Base-by-base conservation (phyloP, 2,113 vertebrate genomes). In the Condylura cristata region DNA sequence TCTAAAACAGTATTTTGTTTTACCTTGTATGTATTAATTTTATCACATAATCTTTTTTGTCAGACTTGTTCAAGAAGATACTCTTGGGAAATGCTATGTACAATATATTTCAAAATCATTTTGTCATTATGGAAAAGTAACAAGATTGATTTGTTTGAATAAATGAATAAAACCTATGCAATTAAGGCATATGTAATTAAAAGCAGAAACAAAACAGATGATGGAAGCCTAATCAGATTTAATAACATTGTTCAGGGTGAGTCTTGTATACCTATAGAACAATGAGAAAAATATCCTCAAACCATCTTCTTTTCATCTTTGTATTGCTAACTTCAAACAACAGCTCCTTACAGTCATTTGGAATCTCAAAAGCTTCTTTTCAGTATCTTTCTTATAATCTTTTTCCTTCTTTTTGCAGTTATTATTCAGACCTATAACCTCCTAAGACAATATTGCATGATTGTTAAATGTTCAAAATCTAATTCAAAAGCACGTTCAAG, bases 141-240 rank as follows among this genome's bases (percentile, higher is more conserved):
- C 8, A 53, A 51, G 34, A 68, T 17, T 53, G 28, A 10, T 66
- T 75, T 76, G 41, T 41, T 56, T 56, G 5, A 56, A 20, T 56
- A 56, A 56, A 7, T 24, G 32, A 82, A 53, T 24, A 82, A 61
- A 81, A 56, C 11, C 22, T 71, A 12, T 88, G 60, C 24, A 58
- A 39, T 61, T n/a, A 83, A 76, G 65, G 22, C 70, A 70, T 44
- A 17, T 53, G 7, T 56, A 6, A 56, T 83, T 92, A 34, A 41
- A 82, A 92, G 44, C 70, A 92, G 80, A 53, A 91, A 30, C n/a
- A 82, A 32, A 91, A 51, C 11, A 56, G 53, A 44, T 78, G 30
- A 84, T 39, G 17, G 20, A 26, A 34, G 24, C 10, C 30, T 41
- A 78, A 26, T 61, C 51, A 76, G 24, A 48, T 24, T 46, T 26